These are phyloP conservation scores for Ginglymostoma cirratum DNA, from an alignment of 2,113 vertebrate species.

Conservation along the genomic window DNA sequence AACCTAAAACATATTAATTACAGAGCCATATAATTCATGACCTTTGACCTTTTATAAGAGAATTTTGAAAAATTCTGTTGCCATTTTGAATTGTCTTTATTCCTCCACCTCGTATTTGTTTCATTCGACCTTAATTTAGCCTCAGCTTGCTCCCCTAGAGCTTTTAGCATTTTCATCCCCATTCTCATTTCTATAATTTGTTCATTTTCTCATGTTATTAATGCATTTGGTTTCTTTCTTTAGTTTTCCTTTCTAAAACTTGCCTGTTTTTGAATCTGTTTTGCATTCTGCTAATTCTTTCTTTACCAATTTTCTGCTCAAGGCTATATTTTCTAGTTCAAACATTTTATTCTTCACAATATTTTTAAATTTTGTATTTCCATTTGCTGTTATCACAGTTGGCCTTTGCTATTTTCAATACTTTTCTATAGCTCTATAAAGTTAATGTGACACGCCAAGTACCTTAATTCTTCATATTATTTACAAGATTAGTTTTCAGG, in stretches of 20 bases:
- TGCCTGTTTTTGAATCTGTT: not conserved
- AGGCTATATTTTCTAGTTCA: not conserved
- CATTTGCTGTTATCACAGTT: not conserved
- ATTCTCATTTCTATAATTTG: not conserved
- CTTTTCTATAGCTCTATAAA: not conserved
- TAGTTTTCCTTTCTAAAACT: not conserved
- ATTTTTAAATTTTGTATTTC: not conserved
- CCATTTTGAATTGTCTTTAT: not conserved
- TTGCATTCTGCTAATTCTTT: not conserved
- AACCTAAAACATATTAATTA: slow-evolving; percentile 2
- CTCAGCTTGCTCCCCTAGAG: not conserved
- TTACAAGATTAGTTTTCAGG: not conserved
- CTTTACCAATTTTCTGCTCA: not conserved
- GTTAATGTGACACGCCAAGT: too few species aligned
- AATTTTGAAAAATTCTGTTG: not conserved
- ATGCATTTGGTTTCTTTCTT: not conserved
- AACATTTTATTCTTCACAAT: not conserved
- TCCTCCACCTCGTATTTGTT: not conserved
- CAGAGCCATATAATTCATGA: slow-evolving; percentile 32
- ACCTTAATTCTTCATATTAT: slow-evolving; percentile 11
- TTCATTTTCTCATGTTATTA: not conserved
- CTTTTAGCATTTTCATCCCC: not conserved
- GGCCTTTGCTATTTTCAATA: not conserved
- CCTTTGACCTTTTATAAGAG: not conserved
- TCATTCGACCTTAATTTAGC: not conserved